A percentile compares a stretch with the other conserved stretches of the same genome.
Evolutionary conservation across 2,113 vertebrate genomes (phyloP).

Genomic region (Herpetotheres cachinnans): DNA sequence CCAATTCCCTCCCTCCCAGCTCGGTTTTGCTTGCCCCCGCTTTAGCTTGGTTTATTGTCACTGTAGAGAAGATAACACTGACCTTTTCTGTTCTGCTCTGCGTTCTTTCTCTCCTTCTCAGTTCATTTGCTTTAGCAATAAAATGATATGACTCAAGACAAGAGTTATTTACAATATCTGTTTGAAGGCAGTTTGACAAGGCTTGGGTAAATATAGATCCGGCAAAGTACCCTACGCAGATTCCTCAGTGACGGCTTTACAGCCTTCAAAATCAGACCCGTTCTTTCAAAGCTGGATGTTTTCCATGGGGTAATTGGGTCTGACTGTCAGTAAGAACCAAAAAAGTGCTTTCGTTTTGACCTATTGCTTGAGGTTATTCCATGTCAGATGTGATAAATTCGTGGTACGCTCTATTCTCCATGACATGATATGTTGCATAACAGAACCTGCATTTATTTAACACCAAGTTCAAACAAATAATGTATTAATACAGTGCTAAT

Average conservation of each 20-base stretch:
- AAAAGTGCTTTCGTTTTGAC: slow-evolving; percentile 9
- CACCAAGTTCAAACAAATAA: background rate
- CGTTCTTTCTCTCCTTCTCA: background rate
- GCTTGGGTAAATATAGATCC: background rate
- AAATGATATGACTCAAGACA: background rate
- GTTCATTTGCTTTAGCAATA: background rate
- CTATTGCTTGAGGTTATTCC: slow-evolving; percentile 3
- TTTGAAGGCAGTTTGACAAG: background rate
- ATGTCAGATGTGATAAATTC: background rate
- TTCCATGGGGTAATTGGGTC: background rate
- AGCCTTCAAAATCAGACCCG: background rate
- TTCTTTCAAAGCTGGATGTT: background rate
- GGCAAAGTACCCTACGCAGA: background rate
- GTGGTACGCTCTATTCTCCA: background rate
- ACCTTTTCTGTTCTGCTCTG: background rate
- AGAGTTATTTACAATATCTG: background rate
- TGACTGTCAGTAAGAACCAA: background rate
- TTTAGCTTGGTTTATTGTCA: background rate
- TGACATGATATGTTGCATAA: background rate
- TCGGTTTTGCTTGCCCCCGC: background rate
- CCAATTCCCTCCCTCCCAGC: background rate
- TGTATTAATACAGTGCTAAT: background rate
- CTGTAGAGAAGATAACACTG: background rate
- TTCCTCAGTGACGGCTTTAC: background rate
- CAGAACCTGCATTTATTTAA: background rate